Evolutionary conservation across 1,140 invertebrate species (phyloP).

Genomic region (Holcopasites calliopsidis): DNA sequence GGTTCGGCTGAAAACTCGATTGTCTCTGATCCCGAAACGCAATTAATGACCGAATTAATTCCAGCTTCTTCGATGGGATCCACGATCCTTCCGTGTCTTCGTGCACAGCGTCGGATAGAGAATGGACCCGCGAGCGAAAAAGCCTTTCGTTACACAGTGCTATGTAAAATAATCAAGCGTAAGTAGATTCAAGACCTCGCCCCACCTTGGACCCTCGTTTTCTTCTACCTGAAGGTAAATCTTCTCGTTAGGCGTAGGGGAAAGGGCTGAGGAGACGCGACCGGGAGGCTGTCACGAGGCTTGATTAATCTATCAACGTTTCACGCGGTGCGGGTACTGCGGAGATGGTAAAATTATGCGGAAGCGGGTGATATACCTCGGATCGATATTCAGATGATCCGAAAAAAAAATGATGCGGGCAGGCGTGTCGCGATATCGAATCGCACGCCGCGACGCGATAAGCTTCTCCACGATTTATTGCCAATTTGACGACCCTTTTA

Average conservation of each 20-base stretch:
- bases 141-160: neutral
- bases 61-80: too few species aligned
- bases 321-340: slow-evolving; percentile 12
- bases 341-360: slow-evolving; percentile 24
- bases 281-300: neutral
- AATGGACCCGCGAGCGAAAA: neutral
- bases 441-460: slow-evolving; percentile 11
- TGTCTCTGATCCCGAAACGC: too few species aligned
- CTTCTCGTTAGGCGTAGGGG: neutral
- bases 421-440: slow-evolving; percentile 10
- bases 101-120: neutral
- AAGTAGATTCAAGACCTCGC: slow-evolving; percentile 16
- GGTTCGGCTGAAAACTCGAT: too few species aligned
- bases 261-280: neutral
- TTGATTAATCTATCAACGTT: neutral
- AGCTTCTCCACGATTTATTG: slow-evolving; percentile 21
- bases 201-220: neutral
- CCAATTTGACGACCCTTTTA: slow-evolving; percentile 15
- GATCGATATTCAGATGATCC: slow-evolving; percentile 56
- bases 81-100: too few species aligned
- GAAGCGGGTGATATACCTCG: slow-evolving; percentile 20
- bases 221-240: too few species aligned
- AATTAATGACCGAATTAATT: too few species aligned
- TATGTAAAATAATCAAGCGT: slow-evolving; percentile 37
- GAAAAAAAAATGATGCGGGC: slow-evolving; percentile 44